Conservation (phyloP, 2,797 vertebrate genomes). For the Enteromius treurensis region DNA sequence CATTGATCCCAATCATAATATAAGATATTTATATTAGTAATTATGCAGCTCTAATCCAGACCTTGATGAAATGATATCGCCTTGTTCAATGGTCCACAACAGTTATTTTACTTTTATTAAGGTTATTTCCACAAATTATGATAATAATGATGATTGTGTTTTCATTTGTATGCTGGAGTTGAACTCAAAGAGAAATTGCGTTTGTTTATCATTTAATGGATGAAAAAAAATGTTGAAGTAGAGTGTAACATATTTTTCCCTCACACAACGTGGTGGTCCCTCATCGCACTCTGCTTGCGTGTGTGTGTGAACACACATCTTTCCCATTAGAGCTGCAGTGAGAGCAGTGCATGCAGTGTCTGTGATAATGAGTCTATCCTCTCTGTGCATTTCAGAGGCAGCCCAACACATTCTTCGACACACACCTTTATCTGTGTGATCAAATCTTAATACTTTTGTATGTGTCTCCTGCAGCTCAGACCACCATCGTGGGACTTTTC, state of each 20-base stretch:
- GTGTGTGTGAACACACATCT: constrained; percentile 58
- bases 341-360: constrained; percentile 55
- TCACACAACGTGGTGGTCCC: constrained; percentile 19
- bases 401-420: constrained; percentile 69
- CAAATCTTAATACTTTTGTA: constrained; percentile 21
- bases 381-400: constrained; percentile 69
- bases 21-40: background rate
- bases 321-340: constrained; percentile 68
- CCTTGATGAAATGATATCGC: background rate
- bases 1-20: background rate
- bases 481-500: constrained; percentile 90
- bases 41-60: background rate
- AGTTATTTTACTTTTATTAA: background rate
- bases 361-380: constrained; percentile 71
- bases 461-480: constrained; percentile 79
- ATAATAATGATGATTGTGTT: background rate
- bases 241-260: constrained; percentile 31
- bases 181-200: background rate
- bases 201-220: background rate
- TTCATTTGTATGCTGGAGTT: background rate
- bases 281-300: constrained; percentile 32
- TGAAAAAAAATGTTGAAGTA: background rate
- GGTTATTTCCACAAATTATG: constrained; percentile 3
- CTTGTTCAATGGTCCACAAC: background rate
- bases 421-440: constrained; percentile 5